A percentile compares a stretch with the other conserved stretches of the same genome.
These are phyloP conservation scores for Drosophila cardini DNA, from an alignment of 1,140 invertebrate genomes.

Conservation along the genomic window DNA sequence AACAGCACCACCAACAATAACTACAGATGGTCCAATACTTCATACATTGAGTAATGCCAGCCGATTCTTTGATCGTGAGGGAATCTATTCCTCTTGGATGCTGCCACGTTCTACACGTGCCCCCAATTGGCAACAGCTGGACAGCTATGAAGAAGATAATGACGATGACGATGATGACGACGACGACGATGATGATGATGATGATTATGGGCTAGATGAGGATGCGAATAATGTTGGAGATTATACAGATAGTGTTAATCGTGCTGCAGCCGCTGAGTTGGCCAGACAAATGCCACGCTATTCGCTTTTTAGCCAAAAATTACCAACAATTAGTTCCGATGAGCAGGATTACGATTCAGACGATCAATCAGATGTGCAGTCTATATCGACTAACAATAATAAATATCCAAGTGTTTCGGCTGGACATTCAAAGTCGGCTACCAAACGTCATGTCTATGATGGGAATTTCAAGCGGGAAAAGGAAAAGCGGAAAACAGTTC, in stretches of 20 bases:
- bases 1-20: neutral
- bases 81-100: conserved; percentile 62
- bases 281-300: conserved; percentile 71
- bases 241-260: conserved; percentile 54
- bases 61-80: conserved; percentile 70
- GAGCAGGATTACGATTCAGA: conserved; percentile 50
- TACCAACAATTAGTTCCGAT: conserved; percentile 31
- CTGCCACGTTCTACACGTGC: conserved; percentile 56
- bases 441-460: conserved; percentile 64
- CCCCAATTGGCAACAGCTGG: conserved; percentile 66
- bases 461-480: conserved; percentile 64
- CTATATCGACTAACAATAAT: conserved; percentile 14
- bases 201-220: conserved; percentile 51
- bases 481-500: conserved; percentile 22
- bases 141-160: conserved; percentile 38
- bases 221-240: conserved; percentile 42
- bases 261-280: conserved; percentile 44
- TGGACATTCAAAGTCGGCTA: conserved; percentile 47
- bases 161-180: conserved; percentile 32
- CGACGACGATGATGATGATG: conserved; percentile 32
- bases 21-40: conserved; percentile 27
- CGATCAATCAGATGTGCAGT: conserved; percentile 39
- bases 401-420: conserved; percentile 58
- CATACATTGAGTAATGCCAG: conserved; percentile 26
- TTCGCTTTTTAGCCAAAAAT: conserved; percentile 61